Conservation (phyloP, 1,140 invertebrate genomes). For the Diachasmimorpha longicaudata region DNA sequence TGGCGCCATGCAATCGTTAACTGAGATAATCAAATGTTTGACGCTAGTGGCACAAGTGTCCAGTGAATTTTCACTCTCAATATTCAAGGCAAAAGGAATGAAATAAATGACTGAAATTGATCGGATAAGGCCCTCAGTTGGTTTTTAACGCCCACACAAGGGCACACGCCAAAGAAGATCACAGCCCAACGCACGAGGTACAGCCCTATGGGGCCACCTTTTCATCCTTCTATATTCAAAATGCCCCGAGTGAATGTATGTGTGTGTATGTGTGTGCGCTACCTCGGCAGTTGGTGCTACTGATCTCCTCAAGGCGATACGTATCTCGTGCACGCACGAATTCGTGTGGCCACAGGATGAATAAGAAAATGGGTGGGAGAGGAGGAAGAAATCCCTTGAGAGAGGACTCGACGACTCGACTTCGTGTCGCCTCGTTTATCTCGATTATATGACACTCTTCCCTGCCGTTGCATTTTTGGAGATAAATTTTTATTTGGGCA, state of each 20-base stretch:
- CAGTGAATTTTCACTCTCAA: background rate
- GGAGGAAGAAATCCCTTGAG: background rate
- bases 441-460: slow-evolving; percentile 13
- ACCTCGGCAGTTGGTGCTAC: slow-evolving; percentile 12
- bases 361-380: background rate
- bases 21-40: background rate
- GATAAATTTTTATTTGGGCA: background rate
- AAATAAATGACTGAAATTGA: background rate
- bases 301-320: background rate
- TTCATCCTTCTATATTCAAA: background rate
- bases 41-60: background rate
- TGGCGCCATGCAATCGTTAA: slow-evolving; percentile 33
- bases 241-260: background rate
- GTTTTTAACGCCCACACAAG: background rate
- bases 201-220: background rate
- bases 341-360: background rate
- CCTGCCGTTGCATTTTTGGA: background rate
- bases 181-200: background rate
- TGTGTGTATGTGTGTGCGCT: background rate
- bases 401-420: background rate
- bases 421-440: slow-evolving; percentile 10
- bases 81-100: background rate
- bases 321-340: slow-evolving; percentile 11
- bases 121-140: background rate
- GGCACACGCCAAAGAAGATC: slow-evolving; percentile 6